phyloP scores from a whole-genome alignment of 2,113 vertebrate species.

The Morone saxatilis region DNA sequence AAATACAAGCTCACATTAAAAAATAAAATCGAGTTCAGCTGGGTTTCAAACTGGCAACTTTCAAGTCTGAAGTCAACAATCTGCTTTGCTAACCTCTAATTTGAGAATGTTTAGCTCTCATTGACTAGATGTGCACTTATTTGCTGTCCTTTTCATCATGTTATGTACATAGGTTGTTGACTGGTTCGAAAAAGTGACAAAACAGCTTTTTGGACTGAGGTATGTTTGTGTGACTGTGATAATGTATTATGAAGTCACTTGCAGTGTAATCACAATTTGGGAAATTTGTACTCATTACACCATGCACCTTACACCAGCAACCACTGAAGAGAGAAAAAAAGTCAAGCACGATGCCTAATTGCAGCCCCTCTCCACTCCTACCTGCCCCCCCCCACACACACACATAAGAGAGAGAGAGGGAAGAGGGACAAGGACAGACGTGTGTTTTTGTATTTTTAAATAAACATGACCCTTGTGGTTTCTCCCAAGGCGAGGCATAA shows the following conservation, averaged over 20 bases:
- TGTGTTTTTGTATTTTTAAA: constrained; percentile 79
- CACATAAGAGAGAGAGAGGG: background rate
- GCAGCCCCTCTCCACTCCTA: constrained; percentile 65
- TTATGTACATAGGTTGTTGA: background rate
- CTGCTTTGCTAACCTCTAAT: background rate
- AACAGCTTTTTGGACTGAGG: too few species aligned
- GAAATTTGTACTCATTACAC: constrained; percentile 31
- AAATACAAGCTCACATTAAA: background rate
- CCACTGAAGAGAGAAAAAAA: constrained; percentile 32
- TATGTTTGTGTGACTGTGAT: background rate
- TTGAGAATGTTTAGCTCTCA: background rate
- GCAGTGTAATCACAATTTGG: background rate
- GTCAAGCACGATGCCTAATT: constrained; percentile 59
- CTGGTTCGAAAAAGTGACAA: background rate
- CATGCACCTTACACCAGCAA: constrained; percentile 40
- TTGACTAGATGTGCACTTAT: background rate
- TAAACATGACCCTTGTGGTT: constrained; percentile 82
- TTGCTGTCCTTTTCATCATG: too few species aligned
- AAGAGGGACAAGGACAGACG: constrained; percentile 76
- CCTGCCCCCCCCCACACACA: constrained; percentile 45
- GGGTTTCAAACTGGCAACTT: background rate
- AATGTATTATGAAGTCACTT: background rate
- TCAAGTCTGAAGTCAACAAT: background rate
- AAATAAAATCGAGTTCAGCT: background rate
- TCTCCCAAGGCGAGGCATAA: constrained; percentile 66